These are phyloP conservation scores for Pantelozetes paolii DNA, from an alignment of 2,888 invertebrate genomes.

Conservation along the genomic window DNA sequence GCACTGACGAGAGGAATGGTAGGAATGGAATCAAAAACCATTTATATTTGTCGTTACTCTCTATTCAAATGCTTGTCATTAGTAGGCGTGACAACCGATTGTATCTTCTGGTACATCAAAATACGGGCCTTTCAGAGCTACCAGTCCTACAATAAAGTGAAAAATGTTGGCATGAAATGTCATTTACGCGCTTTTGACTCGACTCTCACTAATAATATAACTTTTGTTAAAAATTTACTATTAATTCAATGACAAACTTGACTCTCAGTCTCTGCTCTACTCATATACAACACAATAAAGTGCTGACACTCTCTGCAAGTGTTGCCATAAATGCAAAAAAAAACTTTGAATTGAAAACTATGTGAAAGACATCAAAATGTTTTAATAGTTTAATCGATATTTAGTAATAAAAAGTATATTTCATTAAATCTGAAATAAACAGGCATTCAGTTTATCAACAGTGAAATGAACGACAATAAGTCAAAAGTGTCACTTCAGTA, in stretches of 20 bases:
- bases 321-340: neutral
- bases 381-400: neutral
- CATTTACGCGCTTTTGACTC: conserved; percentile 33
- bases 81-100: conserved; percentile 21
- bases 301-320: conserved; percentile 12
- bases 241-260: conserved; percentile 27
- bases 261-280: neutral
- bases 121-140: neutral
- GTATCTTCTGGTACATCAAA: conserved; percentile 14
- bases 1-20: too few species aligned
- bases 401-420: too few species aligned
- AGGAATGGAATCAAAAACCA: conserved; percentile 33
- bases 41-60: conserved; percentile 20
- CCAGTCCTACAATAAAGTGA: neutral
- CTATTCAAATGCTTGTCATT: conserved; percentile 27
- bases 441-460: too few species aligned
- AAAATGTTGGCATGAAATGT: neutral
- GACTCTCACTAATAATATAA: neutral
- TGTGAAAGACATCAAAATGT: neutral
- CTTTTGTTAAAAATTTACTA: conserved; percentile 12
- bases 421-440: too few species aligned
- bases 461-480: too few species aligned
- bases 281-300: neutral
- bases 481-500: too few species aligned
- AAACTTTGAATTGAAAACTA: neutral